Conservation (phyloP, 2,113 vertebrate genomes). For the Anoura caudifer region DNA sequence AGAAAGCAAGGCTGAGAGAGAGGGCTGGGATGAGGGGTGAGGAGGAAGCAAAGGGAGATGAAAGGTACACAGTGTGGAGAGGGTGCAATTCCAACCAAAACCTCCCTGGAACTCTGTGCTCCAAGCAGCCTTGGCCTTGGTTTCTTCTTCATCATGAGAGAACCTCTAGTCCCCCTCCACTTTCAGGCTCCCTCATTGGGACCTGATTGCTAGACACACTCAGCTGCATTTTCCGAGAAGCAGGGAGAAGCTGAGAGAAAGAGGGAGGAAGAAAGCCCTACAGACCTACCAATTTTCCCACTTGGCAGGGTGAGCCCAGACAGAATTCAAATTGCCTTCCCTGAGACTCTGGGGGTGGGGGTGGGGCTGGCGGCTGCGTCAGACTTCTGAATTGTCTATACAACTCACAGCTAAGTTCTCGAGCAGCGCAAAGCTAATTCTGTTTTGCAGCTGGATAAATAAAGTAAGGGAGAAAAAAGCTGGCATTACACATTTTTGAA, state of each 20-base stretch:
- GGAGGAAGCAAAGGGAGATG: not conserved
- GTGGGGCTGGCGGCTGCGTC: not conserved
- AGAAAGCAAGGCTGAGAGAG: not conserved
- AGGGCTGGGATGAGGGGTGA: not conserved
- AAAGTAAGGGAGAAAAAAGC: slow-evolving; percentile 7
- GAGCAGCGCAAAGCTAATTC: not conserved
- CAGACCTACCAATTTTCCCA: not conserved
- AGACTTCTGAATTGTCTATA: not conserved
- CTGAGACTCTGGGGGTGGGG: not conserved
- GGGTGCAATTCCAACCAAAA: not conserved
- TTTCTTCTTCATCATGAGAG: not conserved
- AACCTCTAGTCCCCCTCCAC: not conserved
- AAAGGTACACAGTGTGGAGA: not conserved
- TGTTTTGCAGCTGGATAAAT: slow-evolving; percentile 40
- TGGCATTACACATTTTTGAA: slow-evolving; percentile 20
- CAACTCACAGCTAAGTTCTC: not conserved
- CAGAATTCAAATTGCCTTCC: not conserved
- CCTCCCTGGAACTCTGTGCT: not conserved
- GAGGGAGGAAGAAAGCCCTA: not conserved
- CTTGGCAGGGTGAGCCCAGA: not conserved
- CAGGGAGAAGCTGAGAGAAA: not conserved
- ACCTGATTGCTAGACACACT: not conserved
- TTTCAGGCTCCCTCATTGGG: not conserved
- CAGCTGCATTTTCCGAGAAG: not conserved
- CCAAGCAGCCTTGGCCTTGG: not conserved